Percentiles rank a stretch among this genome's conserved stretches.
These are phyloP conservation scores for Oreohelix idahoensis DNA, from an alignment of 1,140 invertebrate species.

Conservation along the genomic window DNA sequence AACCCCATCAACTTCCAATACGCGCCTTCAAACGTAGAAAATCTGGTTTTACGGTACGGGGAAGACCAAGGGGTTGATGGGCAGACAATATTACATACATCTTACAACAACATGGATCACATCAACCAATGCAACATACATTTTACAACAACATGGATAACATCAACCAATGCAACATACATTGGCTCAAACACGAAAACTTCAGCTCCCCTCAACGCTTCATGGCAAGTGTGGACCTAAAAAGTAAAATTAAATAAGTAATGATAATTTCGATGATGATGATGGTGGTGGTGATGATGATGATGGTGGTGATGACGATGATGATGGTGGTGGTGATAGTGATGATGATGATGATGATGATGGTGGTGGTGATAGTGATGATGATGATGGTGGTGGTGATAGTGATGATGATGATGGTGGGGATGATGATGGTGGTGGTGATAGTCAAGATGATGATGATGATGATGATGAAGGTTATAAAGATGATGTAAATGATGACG, in stretches of 20 bases:
- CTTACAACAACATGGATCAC: no score
- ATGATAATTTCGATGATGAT: slow-evolving; percentile 18
- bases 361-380: slow-evolving; percentile 4
- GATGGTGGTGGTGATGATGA: not conserved
- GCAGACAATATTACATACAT: no score
- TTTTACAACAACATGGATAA: no score
- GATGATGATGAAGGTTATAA: slow-evolving; percentile 4
- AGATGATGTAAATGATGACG: not conserved
- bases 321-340: slow-evolving; percentile 14
- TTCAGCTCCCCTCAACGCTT: no score
- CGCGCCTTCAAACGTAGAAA: no score
- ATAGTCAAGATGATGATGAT: slow-evolving; percentile 25
- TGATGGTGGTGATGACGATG: not conserved
- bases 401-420: slow-evolving; percentile 16
- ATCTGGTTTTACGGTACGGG: no score
- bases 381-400: not conserved
- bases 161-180: no score
- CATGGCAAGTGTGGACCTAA: no score
- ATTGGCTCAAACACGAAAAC: no score
- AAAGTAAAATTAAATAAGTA: not conserved
- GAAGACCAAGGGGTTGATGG: no score
- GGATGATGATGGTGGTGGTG: not conserved
- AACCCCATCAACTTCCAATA: no score
- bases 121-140: no score
- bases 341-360: slow-evolving; percentile 29